These are phyloP conservation scores for Microcebus lehilahytsara DNA, from an alignment of 2,113 vertebrate species.

Conservation along the genomic window DNA sequence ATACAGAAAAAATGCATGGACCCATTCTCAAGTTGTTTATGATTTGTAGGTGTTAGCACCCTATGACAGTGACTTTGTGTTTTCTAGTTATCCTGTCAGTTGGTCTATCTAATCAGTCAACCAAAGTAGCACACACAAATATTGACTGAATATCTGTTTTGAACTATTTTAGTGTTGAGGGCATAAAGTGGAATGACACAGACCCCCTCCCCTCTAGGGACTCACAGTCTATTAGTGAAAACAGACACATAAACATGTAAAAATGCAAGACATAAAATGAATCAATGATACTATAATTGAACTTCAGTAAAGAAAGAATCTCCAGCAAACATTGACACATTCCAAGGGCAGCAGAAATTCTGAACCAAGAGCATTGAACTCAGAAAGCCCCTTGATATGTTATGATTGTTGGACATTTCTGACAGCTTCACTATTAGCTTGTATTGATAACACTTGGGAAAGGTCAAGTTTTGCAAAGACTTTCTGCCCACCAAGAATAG, in stretches of 20 bases:
- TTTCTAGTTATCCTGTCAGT: not conserved
- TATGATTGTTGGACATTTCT: conserved; percentile 47
- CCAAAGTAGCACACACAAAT: not conserved
- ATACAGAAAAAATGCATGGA: not conserved
- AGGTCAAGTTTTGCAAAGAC: conserved; percentile 65
- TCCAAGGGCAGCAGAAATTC: conserved; percentile 43
- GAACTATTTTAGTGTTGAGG: not conserved
- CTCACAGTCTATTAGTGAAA: not conserved
- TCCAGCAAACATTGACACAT: not conserved
- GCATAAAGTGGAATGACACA: not conserved
- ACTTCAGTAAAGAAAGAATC: not conserved
- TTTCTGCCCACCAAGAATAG: conserved; percentile 67
- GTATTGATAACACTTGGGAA: conserved; percentile 36
- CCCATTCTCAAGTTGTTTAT: not conserved
- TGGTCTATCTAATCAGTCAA: not conserved
- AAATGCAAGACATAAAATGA: not conserved
- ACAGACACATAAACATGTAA: not conserved
- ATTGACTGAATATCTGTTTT: not conserved
- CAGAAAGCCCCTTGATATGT: not conserved
- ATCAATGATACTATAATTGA: not conserved
- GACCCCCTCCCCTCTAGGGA: not conserved
- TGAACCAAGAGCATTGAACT: not conserved
- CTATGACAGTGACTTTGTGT: not conserved
- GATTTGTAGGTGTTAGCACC: not conserved
- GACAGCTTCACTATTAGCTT: conserved; percentile 57